Evolutionary conservation across 2,797 vertebrate species (phyloP), one percentile per base, ranked within the genome.

Genomic region (Aplochiton taeniatus): DNA sequence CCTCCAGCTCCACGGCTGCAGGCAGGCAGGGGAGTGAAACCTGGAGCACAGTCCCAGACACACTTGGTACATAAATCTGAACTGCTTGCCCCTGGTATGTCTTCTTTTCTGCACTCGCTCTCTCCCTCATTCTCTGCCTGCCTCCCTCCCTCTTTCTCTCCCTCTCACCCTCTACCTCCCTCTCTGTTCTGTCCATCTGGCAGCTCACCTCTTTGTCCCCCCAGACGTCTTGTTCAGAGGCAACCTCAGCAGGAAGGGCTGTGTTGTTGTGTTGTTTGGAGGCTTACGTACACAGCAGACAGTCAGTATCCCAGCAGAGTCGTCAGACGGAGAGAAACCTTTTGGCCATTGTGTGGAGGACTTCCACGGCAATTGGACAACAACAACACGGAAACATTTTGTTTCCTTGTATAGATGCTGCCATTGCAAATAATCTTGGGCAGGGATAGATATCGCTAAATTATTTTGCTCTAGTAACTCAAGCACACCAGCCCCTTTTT

Each of bases 21-120:
- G 74, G 89, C 84, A 75, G 65, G 75, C 86, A 89, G 90, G 85
- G 78, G 90, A 68, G 81, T 78, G 77, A 63, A 73, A 67, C 8
- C 69, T 31, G 31, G 31, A 31, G 31, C 14, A 1, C 11, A 47
- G 46, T 70, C 77, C 70, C 68, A 81, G 61, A 81, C 79, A 68
- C 61, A 63, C 77, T 44, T 56, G 1, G 19, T 67, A 31, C 74
- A 57, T 80, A 84, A 87, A 81, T 87, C 76, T 78, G 69, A 75
- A 70, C 43, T 0, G 72, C 84, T 81, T 75, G 78, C 81, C 82
- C 81, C 70, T 52, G 45, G 68, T 77, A 83, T 0, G 41, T 83
- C 72, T 76, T 63, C 57, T 74, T 85, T 75, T 86, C 83, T 80
- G n/a, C 79, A 60, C 66, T 65, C 69, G 6, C 54, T 65, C 72